phyloP scores from a whole-genome alignment of 2,888 invertebrate genomes.

The Osmoderma eremita region DNA sequence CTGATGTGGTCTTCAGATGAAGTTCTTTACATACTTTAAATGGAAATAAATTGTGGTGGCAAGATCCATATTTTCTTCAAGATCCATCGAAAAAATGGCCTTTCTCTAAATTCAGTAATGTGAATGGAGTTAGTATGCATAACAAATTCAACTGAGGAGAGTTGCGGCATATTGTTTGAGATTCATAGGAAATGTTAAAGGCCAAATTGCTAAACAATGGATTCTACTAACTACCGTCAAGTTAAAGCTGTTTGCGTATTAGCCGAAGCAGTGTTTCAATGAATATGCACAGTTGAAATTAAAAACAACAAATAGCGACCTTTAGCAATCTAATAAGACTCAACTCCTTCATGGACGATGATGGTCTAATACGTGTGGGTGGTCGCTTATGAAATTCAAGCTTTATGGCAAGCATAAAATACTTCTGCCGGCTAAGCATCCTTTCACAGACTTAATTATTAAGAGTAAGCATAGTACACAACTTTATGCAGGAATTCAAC shows the following conservation, averaged over 20 bases:
- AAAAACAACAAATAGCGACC: too few relatives aligned
- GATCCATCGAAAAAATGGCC: not conserved
- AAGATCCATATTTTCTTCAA: not conserved
- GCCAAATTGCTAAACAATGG: too few relatives aligned
- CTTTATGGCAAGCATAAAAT: not conserved
- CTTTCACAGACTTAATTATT: not conserved
- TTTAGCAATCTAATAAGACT: too few relatives aligned
- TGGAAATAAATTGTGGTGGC: not conserved
- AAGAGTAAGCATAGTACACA: conserved; percentile 1
- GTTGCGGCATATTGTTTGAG: not conserved
- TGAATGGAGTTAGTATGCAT: not conserved
- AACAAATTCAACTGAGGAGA: not conserved
- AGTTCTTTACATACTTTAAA: not conserved
- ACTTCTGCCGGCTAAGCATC: too few relatives aligned
- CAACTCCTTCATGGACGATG: not conserved
- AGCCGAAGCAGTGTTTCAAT: too few relatives aligned
- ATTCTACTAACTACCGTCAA: too few relatives aligned
- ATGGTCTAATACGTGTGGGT: not conserved
- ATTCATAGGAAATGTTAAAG: too few relatives aligned
- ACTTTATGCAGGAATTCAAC: not conserved
- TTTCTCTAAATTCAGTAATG: not conserved
- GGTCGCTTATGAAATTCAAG: not conserved
- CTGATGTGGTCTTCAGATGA: not conserved
- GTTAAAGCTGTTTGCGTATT: too few relatives aligned
- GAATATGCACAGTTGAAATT: too few relatives aligned